phyloP scores from a whole-genome alignment of 2,888 invertebrate genomes.

The Phorcus lineatus region DNA sequence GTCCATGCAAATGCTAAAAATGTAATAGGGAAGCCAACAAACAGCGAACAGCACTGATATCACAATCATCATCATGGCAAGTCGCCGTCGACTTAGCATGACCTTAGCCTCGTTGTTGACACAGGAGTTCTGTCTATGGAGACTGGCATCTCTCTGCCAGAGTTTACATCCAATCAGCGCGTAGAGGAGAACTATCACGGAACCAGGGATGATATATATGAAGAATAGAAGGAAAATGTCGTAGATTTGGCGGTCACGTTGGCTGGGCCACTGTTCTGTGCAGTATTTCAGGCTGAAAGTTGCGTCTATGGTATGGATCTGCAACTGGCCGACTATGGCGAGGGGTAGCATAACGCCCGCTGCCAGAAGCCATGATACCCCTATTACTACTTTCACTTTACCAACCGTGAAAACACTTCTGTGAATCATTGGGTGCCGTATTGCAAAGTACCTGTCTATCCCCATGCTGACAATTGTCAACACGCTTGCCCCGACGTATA shows the following conservation, averaged over 20 bases:
- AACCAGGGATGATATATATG: slow-evolving; percentile 85
- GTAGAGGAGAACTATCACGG: slow-evolving; percentile 74
- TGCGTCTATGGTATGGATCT: slow-evolving; percentile 21
- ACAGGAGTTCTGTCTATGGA: slow-evolving; percentile 56
- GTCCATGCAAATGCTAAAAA: slow-evolving; percentile 82
- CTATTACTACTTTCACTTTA: slow-evolving; percentile 80
- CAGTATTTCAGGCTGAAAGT: slow-evolving; percentile 50
- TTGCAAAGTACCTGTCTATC: slow-evolving; percentile 82
- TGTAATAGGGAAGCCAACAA: slow-evolving; percentile 88
- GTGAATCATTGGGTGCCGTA: slow-evolving; percentile 84
- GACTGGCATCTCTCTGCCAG: slow-evolving; percentile 50
- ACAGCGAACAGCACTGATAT: slow-evolving; percentile 85
- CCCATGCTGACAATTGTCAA: slow-evolving; percentile 89
- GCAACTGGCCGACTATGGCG: slow-evolving; percentile 77
- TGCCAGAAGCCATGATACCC: slow-evolving; percentile 82
- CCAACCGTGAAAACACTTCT: slow-evolving; percentile 83
- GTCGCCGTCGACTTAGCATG: slow-evolving; percentile 83
- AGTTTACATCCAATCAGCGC: slow-evolving; percentile 77
- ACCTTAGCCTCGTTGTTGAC: slow-evolving; percentile 47
- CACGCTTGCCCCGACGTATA: slow-evolving; percentile 84
- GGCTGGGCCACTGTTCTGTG: slow-evolving; percentile 50
- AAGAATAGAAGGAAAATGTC: slow-evolving; percentile 84
- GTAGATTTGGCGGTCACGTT: slow-evolving; percentile 78
- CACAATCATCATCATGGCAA: slow-evolving; percentile 85
- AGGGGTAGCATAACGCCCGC: slow-evolving; percentile 83